phyloP scores from a whole-genome alignment of 2,888 invertebrate genomes.

The Megalurothrips usitatus region DNA sequence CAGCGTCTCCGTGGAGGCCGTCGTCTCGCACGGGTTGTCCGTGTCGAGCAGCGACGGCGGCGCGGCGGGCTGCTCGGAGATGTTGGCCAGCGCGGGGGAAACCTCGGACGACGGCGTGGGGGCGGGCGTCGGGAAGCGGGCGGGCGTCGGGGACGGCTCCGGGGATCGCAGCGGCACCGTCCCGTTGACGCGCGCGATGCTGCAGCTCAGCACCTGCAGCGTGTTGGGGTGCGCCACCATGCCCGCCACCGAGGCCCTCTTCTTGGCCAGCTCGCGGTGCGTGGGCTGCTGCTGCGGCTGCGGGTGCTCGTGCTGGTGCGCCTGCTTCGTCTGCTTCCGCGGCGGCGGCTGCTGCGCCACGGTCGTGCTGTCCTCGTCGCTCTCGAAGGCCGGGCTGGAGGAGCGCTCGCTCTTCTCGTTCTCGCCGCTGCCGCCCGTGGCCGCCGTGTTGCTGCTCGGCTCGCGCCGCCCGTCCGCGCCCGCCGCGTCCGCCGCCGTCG shows the following conservation, averaged over 20 bases:
- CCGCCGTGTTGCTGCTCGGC: slow-evolving; percentile 36
- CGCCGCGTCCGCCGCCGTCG: slow-evolving; percentile 31
- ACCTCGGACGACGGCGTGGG: slow-evolving; percentile 35
- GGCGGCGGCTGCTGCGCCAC: slow-evolving; percentile 39
- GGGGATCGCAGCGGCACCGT: slow-evolving; percentile 44
- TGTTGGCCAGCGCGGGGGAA: slow-evolving; percentile 27
- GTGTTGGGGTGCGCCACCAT: slow-evolving; percentile 63
- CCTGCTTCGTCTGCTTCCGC: slow-evolving; percentile 34
- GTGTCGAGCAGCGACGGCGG: slow-evolving; percentile 57
- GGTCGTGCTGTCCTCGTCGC: slow-evolving; percentile 70
- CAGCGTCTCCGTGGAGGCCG: slow-evolving; percentile 45
- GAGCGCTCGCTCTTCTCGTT: slow-evolving; percentile 75
- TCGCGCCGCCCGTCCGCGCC: slow-evolving; percentile 43
- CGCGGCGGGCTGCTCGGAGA: slow-evolving; percentile 39
- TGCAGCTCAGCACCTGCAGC: slow-evolving; percentile 48
- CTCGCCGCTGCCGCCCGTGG: slow-evolving; percentile 44
- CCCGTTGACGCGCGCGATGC: slow-evolving; percentile 44
- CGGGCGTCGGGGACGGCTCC: slow-evolving; percentile 44
- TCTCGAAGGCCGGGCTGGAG: slow-evolving; percentile 90
- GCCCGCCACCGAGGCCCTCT: slow-evolving; percentile 63
- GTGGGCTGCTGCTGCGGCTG: slow-evolving; percentile 28
- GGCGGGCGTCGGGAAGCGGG: slow-evolving; percentile 44
- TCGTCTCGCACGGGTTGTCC: slow-evolving; percentile 50
- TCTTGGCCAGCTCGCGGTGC: slow-evolving; percentile 48
- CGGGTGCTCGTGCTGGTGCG: slow-evolving; percentile 30